Percentiles rank a stretch among this genome's conserved stretches.
Evolutionary conservation across 2,113 vertebrate species (phyloP).

Genomic region (Thinocorus orbignyianus): DNA sequence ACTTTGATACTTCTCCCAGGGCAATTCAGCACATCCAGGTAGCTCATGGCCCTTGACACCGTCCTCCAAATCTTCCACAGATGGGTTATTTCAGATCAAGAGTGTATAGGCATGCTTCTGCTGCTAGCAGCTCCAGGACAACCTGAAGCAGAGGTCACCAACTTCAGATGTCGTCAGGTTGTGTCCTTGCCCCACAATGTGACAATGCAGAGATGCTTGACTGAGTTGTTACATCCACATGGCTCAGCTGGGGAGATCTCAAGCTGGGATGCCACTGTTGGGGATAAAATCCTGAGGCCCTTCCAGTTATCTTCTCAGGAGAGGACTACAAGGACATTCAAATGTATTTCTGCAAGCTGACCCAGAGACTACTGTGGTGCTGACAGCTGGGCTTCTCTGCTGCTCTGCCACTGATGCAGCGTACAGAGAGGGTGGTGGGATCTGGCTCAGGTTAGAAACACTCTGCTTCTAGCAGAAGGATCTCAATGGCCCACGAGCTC

Average conservation of each 20-base stretch:
- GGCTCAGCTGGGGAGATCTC: neutral
- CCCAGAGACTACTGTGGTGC: neutral
- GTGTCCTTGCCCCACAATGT: neutral
- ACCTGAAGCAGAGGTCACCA: neutral
- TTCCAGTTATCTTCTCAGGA: neutral
- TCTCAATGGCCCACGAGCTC: neutral
- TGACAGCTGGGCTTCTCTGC: accelerated
- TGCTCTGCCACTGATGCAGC: neutral
- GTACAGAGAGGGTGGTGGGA: neutral
- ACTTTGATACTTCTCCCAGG: neutral
- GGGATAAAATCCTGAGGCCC: neutral
- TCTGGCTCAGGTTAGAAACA: neutral
- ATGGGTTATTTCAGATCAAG: neutral
- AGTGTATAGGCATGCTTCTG: neutral
- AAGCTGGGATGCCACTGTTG: neutral
- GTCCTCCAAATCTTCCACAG: neutral
- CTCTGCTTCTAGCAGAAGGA: neutral
- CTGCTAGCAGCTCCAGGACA: neutral
- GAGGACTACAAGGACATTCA: neutral
- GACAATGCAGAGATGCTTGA: neutral
- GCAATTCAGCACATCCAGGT: neutral
- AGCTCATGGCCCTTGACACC: neutral
- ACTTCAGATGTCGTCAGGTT: neutral
- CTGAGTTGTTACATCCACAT: neutral
- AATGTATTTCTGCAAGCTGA: neutral